Evolutionary conservation across 2,888 invertebrate genomes (phyloP), one percentile per base, ranked within the genome.

Genomic region (Lasioglossum malachurum): DNA sequence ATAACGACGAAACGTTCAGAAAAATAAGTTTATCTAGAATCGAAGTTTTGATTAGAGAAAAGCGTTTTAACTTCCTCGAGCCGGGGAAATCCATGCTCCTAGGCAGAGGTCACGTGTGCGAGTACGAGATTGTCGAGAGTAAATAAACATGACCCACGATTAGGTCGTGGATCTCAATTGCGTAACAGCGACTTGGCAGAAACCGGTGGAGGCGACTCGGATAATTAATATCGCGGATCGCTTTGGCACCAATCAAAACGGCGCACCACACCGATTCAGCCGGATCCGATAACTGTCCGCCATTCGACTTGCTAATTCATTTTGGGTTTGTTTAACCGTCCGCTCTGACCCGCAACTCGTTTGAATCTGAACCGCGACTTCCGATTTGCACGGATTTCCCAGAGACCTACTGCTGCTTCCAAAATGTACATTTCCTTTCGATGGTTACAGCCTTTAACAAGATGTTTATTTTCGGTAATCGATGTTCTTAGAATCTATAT

Each of bases 101-200:
- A 46, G 35, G 67, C 46, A 27, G 16, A n/a, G 4, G 38, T 67
- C 67, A 23, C 31, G 53, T 53, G 53, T 53, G 49, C 10, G 23
- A 23, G 8, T 27, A 5, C 4, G n/a, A 27, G 27, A 8, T n/a
- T 35, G 31, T 8, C 19, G 12, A 10, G 27, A 46, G 77, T 67
- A 67, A 77, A 77, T 46, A 77, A 67, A 77, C 67, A 16, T 35
- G 77, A 46, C 35, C 46, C 16, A 23, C 23, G 76, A 41, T 5
- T 60, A 41, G 23, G 27, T 44, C 75, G 64, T 38, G 16, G 5
- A 44, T 44, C 72, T 72, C 12, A 7, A 5, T 12, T 0, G 38
- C 19, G 19, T 23, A 46, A 46, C 3, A 31, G 14, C 8, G 46
- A 64, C 76, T 46, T n/a, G 64, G 44, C 46, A 35, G 27, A 35